These are phyloP conservation scores for Leucosticte australis DNA, from an alignment of 2,113 vertebrate genomes.

Conservation along the genomic window DNA sequence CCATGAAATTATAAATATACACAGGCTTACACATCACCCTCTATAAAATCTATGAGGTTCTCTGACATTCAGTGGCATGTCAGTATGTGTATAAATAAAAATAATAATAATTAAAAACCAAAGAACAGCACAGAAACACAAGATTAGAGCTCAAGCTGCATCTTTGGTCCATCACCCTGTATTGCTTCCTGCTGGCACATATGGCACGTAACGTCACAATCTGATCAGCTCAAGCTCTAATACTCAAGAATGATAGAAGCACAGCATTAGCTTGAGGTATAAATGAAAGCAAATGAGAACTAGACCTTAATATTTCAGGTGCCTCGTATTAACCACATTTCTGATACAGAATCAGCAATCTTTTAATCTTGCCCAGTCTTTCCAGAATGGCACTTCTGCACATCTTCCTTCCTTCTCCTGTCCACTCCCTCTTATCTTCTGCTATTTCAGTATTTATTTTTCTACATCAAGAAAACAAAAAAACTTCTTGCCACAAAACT, in stretches of 20 bases:
- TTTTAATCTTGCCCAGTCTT: background rate
- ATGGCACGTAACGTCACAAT: constrained; percentile 46
- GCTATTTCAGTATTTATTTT: background rate
- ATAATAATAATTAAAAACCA: background rate
- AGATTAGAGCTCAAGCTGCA: constrained; percentile 1
- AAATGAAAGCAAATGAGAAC: background rate
- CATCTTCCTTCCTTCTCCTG: background rate
- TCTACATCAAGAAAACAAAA: background rate
- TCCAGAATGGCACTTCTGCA: background rate
- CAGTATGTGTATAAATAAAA: background rate
- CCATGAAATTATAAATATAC: background rate
- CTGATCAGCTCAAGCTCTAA: constrained; percentile 52
- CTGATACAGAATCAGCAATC: background rate
- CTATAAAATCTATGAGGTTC: background rate
- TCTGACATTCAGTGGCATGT: background rate
- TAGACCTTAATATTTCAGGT: background rate
- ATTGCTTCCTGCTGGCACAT: constrained; percentile 18
- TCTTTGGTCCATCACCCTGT: background rate
- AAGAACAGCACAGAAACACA: constrained; percentile 11
- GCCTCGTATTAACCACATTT: background rate
- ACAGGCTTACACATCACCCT: background rate
- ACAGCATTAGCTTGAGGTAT: background rate
- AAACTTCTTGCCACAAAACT: background rate
- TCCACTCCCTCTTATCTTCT: background rate
- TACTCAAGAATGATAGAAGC: background rate